Percentiles rank a stretch among this genome's conserved stretches.
These are phyloP conservation scores for Battus philenor DNA, from an alignment of 1,140 invertebrate genomes.

Conservation along the genomic window DNA sequence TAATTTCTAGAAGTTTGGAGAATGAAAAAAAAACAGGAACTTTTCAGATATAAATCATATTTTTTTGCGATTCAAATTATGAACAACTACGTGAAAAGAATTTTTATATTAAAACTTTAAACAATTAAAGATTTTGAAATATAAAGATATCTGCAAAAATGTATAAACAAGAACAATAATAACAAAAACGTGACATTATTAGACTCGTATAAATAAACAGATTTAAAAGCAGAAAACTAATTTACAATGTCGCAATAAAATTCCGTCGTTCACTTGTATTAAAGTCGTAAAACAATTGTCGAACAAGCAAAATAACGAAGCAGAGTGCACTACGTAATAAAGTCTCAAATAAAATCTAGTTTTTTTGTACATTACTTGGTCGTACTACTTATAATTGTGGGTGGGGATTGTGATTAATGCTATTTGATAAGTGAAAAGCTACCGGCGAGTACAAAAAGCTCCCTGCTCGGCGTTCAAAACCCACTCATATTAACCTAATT, in stretches of 20 bases:
- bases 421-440: slow-evolving; percentile 61
- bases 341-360: slow-evolving; percentile 41
- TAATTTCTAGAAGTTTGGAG: no score
- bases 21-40: no score
- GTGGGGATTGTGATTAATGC: slow-evolving; percentile 73
- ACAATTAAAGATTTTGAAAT: no score
- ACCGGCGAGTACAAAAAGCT: slow-evolving; percentile 45
- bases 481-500: slow-evolving; percentile 73
- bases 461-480: slow-evolving; percentile 35
- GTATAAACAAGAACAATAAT: no score
- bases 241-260: background rate
- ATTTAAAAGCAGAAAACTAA: no score
- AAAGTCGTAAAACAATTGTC: slow-evolving; percentile 48
- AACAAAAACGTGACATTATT: no score
- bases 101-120: no score
- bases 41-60: no score
- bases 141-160: no score
- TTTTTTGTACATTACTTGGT: slow-evolving; percentile 42
- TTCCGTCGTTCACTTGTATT: slow-evolving; percentile 32
- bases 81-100: no score
- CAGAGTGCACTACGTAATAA: slow-evolving; percentile 55
- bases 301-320: slow-evolving; percentile 47
- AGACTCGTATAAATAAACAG: no score
- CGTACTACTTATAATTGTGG: slow-evolving; percentile 68
- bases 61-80: no score